phyloP scores from a whole-genome alignment of 2,888 invertebrate species.

The Spisula subtruncata region DNA sequence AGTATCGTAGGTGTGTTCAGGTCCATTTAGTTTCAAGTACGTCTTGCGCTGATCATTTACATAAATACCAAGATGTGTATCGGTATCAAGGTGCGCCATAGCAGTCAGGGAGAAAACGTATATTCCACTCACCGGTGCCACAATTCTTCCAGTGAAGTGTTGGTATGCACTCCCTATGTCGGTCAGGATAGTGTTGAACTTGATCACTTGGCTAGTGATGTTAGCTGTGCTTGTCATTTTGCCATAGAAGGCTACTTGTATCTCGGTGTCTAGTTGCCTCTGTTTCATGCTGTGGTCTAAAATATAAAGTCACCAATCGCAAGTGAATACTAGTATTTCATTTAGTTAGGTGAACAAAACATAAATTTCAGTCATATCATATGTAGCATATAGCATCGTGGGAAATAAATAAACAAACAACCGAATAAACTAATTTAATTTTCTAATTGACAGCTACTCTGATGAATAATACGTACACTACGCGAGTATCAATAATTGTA shows the following conservation, averaged over 20 bases:
- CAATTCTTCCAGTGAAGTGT: conserved; percentile 33
- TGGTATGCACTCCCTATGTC: conserved; percentile 46
- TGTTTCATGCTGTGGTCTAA: conserved; percentile 19
- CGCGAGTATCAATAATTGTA: too few species aligned
- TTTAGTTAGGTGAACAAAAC: too few species aligned
- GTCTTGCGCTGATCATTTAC: conserved; percentile 48
- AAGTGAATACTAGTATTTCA: too few species aligned
- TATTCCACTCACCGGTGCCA: conserved; percentile 41
- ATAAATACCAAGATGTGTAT: conserved; percentile 54
- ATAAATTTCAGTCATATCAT: too few species aligned
- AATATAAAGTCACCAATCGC: not conserved
- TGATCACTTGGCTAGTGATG: conserved; percentile 26
- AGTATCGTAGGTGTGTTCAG: conserved; percentile 52
- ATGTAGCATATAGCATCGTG: too few species aligned
- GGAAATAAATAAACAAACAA: too few species aligned
- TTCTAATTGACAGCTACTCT: too few species aligned
- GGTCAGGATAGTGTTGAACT: conserved; percentile 43
- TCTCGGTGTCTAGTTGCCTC: conserved; percentile 37
- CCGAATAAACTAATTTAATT: too few species aligned
- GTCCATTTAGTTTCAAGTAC: conserved; percentile 50
- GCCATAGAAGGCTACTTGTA: conserved; percentile 50
- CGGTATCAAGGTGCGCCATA: conserved; percentile 5
- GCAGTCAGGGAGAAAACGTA: conserved; percentile 53
- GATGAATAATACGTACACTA: too few species aligned
- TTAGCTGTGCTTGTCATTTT: not conserved